Evolutionary conservation across 2,888 invertebrate species (phyloP).

Genomic region (Ligdia adustata): DNA sequence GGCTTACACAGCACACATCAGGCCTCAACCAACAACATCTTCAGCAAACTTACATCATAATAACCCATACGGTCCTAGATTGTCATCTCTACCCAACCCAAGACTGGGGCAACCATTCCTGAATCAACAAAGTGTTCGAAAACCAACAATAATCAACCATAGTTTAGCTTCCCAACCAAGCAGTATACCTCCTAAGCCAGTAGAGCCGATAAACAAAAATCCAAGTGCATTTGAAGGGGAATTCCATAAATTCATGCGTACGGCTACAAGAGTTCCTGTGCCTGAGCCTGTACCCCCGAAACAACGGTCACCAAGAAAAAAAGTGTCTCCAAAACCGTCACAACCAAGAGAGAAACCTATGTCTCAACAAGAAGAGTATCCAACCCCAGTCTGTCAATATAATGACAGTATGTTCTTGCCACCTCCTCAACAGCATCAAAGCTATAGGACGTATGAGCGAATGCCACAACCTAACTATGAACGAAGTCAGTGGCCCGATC

Average conservation of each 20-base stretch:
- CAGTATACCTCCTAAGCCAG: conserved; percentile 48
- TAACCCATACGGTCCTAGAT: conserved; percentile 9
- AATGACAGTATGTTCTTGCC: conserved; percentile 69
- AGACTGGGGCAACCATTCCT: conserved; percentile 7
- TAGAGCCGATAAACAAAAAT: conserved; percentile 66
- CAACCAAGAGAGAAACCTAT: conserved; percentile 22
- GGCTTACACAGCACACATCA: conserved; percentile 22
- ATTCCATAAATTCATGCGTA: conserved; percentile 70
- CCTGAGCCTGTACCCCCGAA: conserved; percentile 13
- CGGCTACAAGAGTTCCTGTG: conserved; percentile 1
- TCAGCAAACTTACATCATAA: conserved; percentile 13
- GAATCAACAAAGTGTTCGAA: neutral
- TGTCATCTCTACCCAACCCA: neutral
- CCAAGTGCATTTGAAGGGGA: conserved; percentile 73
- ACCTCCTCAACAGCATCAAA: conserved; percentile 16
- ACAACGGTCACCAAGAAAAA: conserved; percentile 15
- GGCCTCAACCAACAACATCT: conserved; percentile 21
- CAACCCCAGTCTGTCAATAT: conserved; percentile 67
- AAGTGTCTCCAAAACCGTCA: conserved; percentile 9
- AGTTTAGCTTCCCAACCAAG: conserved; percentile 33
- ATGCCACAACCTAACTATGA: conserved; percentile 31
- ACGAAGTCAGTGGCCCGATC: conserved; percentile 49
- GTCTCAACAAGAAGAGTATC: conserved; percentile 26
- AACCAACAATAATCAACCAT: neutral
- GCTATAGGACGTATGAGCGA: conserved; percentile 14